Base-by-base conservation (phyloP, 2,888 invertebrate species). In the Ornithoptera alexandrae region DNA sequence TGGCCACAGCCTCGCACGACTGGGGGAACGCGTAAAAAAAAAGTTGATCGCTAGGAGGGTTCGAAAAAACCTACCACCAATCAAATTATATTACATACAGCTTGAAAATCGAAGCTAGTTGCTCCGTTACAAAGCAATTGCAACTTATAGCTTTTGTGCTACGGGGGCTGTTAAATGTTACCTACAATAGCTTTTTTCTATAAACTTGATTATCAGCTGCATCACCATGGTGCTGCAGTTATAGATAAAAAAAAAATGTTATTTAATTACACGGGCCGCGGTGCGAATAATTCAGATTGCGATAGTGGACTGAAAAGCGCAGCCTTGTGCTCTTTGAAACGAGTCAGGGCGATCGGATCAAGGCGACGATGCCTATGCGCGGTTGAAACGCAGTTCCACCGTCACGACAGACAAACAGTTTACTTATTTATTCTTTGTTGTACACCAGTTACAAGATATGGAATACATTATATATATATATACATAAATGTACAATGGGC, bases 241-340 rank as follows among this genome's bases (percentile, higher is more conserved):
- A 77, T 77, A 78, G 77, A 78, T 1, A 53, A 6, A 76, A 39
- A 39, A 39, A 39, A 39, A 46, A 46, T 46, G 15, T 46, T 78
- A 72, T 76, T 74, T 81, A 80, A 81, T 81, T 79, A 77, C 77
- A 77, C 73, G 76, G 74, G 5, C 79, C 75, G 76, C 74, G 46
- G 46, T 72, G 72, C 76, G 78, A 84, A 80, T 81, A 81, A 85
- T 82, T 83, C 81, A 78, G 83, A 85, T 84, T 78, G 77, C 75
- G 74, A 82, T 84, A 81, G 79, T 80, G 81, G 77, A 82, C 88
- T 88, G 85, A 89, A 88, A 87, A 87, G 79, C 82, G 72, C 77
- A 80, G 74, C 90, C 90, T 89, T 84, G 90, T 83, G 73, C 86
- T 83, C 83, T 84, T 89, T 87, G 80, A 72, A 77, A 80, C 61